Evolutionary conservation across 2,888 invertebrate species (phyloP).

Genomic region (Galeruca laticollis): DNA sequence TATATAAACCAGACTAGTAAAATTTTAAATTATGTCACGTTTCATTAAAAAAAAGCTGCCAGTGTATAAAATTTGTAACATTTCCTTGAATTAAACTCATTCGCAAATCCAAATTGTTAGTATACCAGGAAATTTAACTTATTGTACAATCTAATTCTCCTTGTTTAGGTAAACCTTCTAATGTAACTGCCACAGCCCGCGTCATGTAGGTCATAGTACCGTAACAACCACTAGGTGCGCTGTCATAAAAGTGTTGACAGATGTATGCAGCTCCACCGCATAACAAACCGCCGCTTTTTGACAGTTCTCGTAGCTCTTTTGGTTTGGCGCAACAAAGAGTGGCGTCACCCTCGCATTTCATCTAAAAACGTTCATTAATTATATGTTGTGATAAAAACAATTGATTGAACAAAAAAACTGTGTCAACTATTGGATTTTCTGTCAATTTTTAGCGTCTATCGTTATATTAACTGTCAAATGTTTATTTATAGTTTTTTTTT

Average conservation of each 20-base stretch:
- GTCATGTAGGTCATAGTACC: slow-evolving; percentile 98
- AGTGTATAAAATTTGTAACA: no score
- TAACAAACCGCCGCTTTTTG: slow-evolving; percentile 74
- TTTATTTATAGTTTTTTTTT: no score
- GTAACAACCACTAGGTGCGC: slow-evolving; percentile 96
- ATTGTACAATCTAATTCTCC: slow-evolving; percentile 87
- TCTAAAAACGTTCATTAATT: slow-evolving; percentile 68
- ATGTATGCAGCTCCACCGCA: slow-evolving; percentile 96
- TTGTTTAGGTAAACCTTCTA: slow-evolving; percentile 81
- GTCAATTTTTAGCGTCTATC: no score
- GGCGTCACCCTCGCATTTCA: slow-evolving; percentile 89
- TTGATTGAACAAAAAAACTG: slow-evolving; percentile 28
- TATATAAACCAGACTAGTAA: no score
- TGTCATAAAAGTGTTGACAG: slow-evolving; percentile 97
- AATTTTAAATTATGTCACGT: no score
- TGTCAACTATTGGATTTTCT: background rate
- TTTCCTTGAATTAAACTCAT: no score
- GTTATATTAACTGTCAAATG: no score
- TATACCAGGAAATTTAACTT: slow-evolving; percentile 70
- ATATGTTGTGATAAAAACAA: background rate
- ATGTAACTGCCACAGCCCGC: slow-evolving; percentile 80
- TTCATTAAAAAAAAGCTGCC: no score
- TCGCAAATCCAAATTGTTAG: no score
- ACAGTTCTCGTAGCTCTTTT: slow-evolving; percentile 72
- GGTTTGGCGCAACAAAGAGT: slow-evolving; percentile 92